Base-by-base conservation (phyloP, 2,113 vertebrate species). In the Clarias macrocephalus region DNA sequence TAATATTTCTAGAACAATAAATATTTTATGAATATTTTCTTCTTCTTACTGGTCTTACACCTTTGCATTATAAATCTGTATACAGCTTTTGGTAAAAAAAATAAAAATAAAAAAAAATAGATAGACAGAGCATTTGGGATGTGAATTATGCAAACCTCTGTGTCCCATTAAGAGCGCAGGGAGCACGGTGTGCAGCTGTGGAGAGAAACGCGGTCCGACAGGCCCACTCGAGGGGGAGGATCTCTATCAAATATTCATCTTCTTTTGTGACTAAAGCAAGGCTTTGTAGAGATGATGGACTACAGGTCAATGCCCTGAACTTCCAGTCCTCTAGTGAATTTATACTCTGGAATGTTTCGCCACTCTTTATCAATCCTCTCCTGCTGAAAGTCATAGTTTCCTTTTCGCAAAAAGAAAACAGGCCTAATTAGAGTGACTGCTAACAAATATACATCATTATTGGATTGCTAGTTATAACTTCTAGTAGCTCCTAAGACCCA, bases 191-290 rank as follows among this genome's bases (percentile, higher is more conserved):
- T 90, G 89, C 92, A 94, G 92, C 92, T 95, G 93, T 94, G 91
- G 83, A 90, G 92, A 81, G 91, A 92, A 94, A 95, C 93, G 0
- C 86, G 92, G 91, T 91, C 87, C 92, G 94, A 95, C 95, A 95
- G 94, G 89, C 87, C 87, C 48, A 91, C 86, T 76, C 87, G 87
- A 80, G 83, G 88, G 85, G 88, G 90, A 90, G 75, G 92, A 86
- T 56, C 91, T 77, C 65, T 92, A 95, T 95, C 91, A 93, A 95
- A 95, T 94, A 95, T 95, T 91, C 88, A 95, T 95, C 92, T 89
- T 86, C 91, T 88, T 94, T 93, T 94, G 93, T 94, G 92, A 63
- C 92, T 91, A 90, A 87, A 87, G 56, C 77, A 88, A 91, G 92
- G 86, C 88, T 91, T 91, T 93, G 91, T 86, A 89, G 91, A 93